Base-by-base conservation (phyloP, 2,113 vertebrate species). In the Corapipo altera region DNA sequence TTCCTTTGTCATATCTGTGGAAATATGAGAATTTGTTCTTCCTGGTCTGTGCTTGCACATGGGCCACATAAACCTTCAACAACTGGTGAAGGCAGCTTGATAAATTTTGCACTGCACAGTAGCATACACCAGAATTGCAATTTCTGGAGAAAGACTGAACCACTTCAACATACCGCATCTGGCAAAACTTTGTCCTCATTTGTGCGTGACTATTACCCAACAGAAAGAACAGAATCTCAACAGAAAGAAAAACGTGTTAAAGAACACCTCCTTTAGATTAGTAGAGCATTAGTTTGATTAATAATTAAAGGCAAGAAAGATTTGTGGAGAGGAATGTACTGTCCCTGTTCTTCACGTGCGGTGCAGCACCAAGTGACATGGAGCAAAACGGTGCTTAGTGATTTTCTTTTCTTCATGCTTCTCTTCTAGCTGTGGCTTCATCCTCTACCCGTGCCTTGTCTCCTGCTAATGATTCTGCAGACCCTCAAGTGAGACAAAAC, bases 371-470 rank as follows among this genome's bases (percentile, higher is more conserved):
- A 4, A 69, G 70, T 15, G 51, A 37, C 64, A 41, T 6, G 52
- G 37, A 46, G 12, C 41, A 46, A 44, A 57, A 64, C 27, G 0
- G 0, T 37, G 37, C 43, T 66, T 37, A 82, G 24, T 71, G 26
- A 74, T 78, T 82, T 55, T 54, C 32, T 83, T 85, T 58, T 24
- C 52, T 86, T 77, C 21, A 2, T 93, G 23, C 52, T 80, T 30
- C 65, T 87, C 70, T 93, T 96, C 67, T 57, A 98, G 98, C 85
- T 89, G 62, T 70, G 82, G 44, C 85, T 61, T 96, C 97, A 62
- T 83, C 98, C 54, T 93, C 97, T 71, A 39, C 96, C 70, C 66
- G 91, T 71, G 93, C 96, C 89, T 81, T 97, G 87, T 85, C 79
- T 91, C 66, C 96, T 91, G 79, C 84, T 82, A 77, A 87, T 64